A percentile compares a stretch with the other conserved stretches of the same genome.
Evolutionary conservation across 1,140 invertebrate genomes (phyloP).

Genomic region (Ceratoteleas bidentatus): DNA sequence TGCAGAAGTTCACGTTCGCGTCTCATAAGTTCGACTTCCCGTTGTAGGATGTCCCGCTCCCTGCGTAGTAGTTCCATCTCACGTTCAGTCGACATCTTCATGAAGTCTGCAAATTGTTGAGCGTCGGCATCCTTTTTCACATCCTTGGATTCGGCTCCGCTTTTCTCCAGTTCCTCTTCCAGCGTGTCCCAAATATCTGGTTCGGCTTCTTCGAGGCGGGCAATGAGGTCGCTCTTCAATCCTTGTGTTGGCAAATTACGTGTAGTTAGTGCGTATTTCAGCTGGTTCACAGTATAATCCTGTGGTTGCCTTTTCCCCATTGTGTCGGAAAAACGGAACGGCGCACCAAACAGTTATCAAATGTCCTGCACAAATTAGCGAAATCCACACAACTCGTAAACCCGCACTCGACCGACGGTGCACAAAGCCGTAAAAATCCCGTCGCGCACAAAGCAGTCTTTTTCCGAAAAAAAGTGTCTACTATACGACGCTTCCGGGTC

Average conservation of each 20-base stretch:
- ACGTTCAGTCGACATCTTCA: background rate
- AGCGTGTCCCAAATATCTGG: background rate
- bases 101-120: background rate
- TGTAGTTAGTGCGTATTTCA: background rate
- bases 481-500: background rate
- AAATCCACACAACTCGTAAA: no score
- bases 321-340: no score
- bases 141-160: background rate
- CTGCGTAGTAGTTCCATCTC: conserved; percentile 1
- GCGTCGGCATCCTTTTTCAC: background rate
- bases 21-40: background rate
- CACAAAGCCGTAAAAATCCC: background rate
- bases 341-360: no score
- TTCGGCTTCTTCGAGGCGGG: background rate
- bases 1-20: background rate
- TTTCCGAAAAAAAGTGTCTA: background rate
- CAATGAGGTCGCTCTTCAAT: background rate
- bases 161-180: background rate
- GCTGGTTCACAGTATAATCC: conserved; percentile 1
- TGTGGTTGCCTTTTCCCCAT: background rate
- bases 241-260: background rate
- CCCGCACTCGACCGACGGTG: no score
- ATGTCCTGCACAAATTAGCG: background rate
- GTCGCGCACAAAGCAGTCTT: background rate
- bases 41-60: conserved; percentile 7